These are phyloP conservation scores for Trichonephila clavata DNA, from an alignment of 1,140 invertebrate species.

Conservation along the genomic window DNA sequence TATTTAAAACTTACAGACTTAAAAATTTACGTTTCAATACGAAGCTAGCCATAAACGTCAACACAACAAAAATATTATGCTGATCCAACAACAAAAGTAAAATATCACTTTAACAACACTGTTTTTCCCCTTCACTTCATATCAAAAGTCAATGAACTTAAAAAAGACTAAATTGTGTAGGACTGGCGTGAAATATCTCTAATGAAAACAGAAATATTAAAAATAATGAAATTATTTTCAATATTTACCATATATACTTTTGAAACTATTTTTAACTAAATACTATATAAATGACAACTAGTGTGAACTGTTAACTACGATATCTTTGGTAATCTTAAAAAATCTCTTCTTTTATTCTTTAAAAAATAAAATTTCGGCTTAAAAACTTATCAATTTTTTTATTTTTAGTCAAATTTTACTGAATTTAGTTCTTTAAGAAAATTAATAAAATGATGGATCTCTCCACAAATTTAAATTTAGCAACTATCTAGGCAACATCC, in stretches of 20 bases:
- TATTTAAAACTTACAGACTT: not conserved
- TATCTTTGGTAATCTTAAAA: too few species aligned
- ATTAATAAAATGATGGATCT: not conserved
- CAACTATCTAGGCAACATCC: slow-evolving; percentile 28
- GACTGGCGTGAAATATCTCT: too few species aligned
- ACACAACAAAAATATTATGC: not conserved
- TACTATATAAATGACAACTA: too few species aligned
- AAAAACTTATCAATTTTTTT: too few species aligned
- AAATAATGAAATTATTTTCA: too few species aligned
- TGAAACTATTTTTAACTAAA: too few species aligned
- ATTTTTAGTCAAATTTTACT: not conserved
- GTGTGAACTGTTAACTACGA: too few species aligned
- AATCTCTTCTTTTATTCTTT: too few species aligned
- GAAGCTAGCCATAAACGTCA: not conserved
- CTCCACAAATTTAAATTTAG: not conserved
- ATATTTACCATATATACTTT: too few species aligned
- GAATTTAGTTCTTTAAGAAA: not conserved
- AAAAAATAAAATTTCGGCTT: too few species aligned
- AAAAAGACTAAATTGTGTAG: too few species aligned
- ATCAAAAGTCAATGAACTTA: not conserved
- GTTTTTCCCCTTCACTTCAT: not conserved
- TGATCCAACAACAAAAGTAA: not conserved
- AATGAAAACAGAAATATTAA: too few species aligned
- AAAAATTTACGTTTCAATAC: not conserved
- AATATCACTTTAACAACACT: not conserved